phyloP scores from a whole-genome alignment of 2,797 vertebrate genomes.

The Triplophysa yarkandensis region DNA sequence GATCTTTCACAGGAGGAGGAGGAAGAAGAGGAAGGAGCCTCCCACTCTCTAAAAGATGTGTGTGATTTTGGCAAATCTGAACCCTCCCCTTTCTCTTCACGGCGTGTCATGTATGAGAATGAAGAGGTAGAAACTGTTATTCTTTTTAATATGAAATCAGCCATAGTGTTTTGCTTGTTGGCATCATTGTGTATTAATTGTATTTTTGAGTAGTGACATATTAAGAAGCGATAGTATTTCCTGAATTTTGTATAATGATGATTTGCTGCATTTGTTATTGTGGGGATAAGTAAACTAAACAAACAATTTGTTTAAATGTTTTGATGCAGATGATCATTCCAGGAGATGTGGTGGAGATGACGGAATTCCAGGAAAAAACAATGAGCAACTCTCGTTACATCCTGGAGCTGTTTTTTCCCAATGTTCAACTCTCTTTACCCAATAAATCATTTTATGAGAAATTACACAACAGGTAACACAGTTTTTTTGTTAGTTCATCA shows the following conservation, averaged over 20 bases:
- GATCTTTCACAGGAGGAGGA: constrained; percentile 89
- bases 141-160: constrained; percentile 11
- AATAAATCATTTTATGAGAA: constrained; percentile 94
- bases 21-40: constrained; percentile 90
- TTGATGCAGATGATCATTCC: constrained; percentile 93
- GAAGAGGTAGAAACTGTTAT: constrained; percentile 83
- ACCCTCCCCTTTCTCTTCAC: constrained; percentile 96
- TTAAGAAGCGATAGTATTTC: too few species aligned
- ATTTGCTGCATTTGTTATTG: too few species aligned
- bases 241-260: too few species aligned
- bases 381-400: constrained; percentile 93
- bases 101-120: constrained; percentile 98
- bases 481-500: background rate
- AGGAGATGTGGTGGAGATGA: constrained; percentile 93
- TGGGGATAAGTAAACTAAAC: too few species aligned
- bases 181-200: background rate
- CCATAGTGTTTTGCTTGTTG: background rate
- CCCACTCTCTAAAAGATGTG: constrained; percentile 96
- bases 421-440: constrained; percentile 85
- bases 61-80: constrained; percentile 95
- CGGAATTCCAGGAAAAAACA: constrained; percentile 96
- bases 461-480: constrained; percentile 89
- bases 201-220: too few species aligned
- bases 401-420: constrained; percentile 89
- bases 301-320: background rate